Base-by-base conservation (phyloP, 2,113 vertebrate genomes). In the Aldabrachelys gigantea region DNA sequence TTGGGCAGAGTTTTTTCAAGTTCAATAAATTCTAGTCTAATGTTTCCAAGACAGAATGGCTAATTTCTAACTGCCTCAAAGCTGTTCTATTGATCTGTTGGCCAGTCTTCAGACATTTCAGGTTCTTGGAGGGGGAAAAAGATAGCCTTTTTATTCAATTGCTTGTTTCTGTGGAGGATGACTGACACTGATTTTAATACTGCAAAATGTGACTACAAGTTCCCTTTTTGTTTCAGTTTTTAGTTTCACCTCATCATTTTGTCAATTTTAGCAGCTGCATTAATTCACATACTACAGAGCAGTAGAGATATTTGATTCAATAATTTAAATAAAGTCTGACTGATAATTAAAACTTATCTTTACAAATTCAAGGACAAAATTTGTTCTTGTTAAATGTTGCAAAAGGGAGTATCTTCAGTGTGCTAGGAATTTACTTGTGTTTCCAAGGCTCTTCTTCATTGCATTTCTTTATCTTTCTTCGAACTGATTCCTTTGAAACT, bases 361-460 rank as follows among this genome's bases (percentile, higher is more conserved):
- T 62, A 12, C 8, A 65, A 44, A 62, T 91, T 98, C 97, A 98
- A 98, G 98, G 97, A 80, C 85, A n/a, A 88, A 47, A 89, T 12
- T 90, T 75, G 56, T 92, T 92, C 85, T 84, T 72, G 29, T 91
- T 90, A 90, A 93, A 87, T 22, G 57, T 82, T 96, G 92, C 65
- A 91, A 72, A 90, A 97, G 96, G 97, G 97, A 98, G 97, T 97
- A 92, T 38, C 89, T 96, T 80, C 93, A 83, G 47, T 5, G 12
- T 79, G 53, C 50, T 17, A 95, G 92, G 95, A 97, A 94, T 98
- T 97, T 47, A 41, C 59, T 96, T 91, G 87, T 76, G 82, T 97
- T 96, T 97, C 96, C 95, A 96, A 95, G 96, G 80, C 93, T 98
- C 38, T 96, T 87, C 83, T 96, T 92, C 84, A 84, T 88, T 75